Percentiles rank a stretch among this genome's conserved stretches.
These are phyloP conservation scores for Dipodomys merriami DNA, from an alignment of 2,113 vertebrate genomes.

Conservation along the genomic window DNA sequence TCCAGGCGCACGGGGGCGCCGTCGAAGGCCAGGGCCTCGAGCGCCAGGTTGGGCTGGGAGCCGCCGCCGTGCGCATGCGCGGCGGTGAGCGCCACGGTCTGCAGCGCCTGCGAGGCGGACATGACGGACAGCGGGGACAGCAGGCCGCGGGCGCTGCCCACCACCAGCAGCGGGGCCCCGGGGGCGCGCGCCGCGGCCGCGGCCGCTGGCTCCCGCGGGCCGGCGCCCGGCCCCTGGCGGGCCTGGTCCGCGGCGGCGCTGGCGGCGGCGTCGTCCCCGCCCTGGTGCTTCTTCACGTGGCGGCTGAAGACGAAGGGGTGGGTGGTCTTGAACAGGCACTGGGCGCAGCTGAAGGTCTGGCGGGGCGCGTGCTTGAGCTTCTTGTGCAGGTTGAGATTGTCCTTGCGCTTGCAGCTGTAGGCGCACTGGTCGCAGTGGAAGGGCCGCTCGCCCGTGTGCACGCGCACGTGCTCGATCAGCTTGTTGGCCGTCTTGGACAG, in stretches of 20 bases:
- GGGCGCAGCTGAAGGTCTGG: slow-evolving; percentile 96
- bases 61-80: slow-evolving; percentile 85
- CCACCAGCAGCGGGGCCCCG: slow-evolving; percentile 83
- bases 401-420: slow-evolving; percentile 99
- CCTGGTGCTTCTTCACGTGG: slow-evolving; percentile 98
- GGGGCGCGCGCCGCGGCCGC: too few species aligned
- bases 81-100: slow-evolving; percentile 95
- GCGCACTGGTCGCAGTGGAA: slow-evolving; percentile 99
- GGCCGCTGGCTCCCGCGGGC: slow-evolving; percentile 58
- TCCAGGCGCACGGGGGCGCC: slow-evolving; percentile 89
- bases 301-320: slow-evolving; percentile 99
- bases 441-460: slow-evolving; percentile 99
- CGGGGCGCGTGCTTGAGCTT: slow-evolving; percentile 99
- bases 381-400: slow-evolving; percentile 99
- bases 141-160: slow-evolving; percentile 89
- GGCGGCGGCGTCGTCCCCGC: slow-evolving; percentile 85
- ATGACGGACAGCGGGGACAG: slow-evolving; percentile 94
- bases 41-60: slow-evolving; percentile 84
- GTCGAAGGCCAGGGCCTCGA: slow-evolving; percentile 89
- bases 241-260: background rate
- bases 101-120: slow-evolving; percentile 97
- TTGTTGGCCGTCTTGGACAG: slow-evolving; percentile 99
- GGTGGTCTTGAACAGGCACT: slow-evolving; percentile 98
- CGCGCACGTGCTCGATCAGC: slow-evolving; percentile 99
- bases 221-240: background rate